These are phyloP conservation scores for Anoplopoma fimbria DNA, from an alignment of 2,113 vertebrate genomes.

Conservation along the genomic window DNA sequence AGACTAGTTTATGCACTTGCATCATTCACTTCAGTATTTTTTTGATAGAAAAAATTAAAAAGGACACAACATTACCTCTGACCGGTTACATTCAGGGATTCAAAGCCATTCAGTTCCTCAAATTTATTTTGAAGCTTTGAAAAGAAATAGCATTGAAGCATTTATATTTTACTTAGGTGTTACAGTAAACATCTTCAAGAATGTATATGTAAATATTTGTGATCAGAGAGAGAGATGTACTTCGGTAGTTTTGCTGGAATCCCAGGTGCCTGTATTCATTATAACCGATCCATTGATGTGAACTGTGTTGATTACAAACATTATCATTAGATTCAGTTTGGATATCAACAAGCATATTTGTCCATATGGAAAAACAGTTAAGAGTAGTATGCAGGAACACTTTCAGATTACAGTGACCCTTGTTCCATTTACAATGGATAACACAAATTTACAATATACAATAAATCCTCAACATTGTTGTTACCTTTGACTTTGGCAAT, in stretches of 20 bases:
- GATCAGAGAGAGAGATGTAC: neutral
- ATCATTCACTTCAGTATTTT: neutral
- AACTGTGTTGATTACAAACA: slow-evolving; percentile 59
- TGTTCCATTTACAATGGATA: neutral
- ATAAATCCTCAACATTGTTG: neutral
- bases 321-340: neutral
- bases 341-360: neutral
- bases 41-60: neutral
- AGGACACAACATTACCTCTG: slow-evolving; percentile 28
- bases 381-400: neutral
- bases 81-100: neutral
- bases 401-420: neutral
- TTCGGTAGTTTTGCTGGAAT: rapidly evolving
- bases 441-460: neutral
- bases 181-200: neutral
- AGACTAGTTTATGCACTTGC: neutral
- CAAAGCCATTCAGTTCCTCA: slow-evolving; percentile 49
- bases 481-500: slow-evolving; percentile 64
- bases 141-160: slow-evolving; percentile 5
- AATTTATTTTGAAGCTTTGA: slow-evolving; percentile 17
- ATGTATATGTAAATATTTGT: neutral
- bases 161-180: neutral
- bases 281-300: slow-evolving; percentile 33
- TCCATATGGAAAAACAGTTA: neutral
- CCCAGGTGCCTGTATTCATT: rapidly evolving